These are phyloP conservation scores for Oncorhynchus nerka DNA, from an alignment of 2,113 vertebrate genomes.

Conservation along the genomic window DNA sequence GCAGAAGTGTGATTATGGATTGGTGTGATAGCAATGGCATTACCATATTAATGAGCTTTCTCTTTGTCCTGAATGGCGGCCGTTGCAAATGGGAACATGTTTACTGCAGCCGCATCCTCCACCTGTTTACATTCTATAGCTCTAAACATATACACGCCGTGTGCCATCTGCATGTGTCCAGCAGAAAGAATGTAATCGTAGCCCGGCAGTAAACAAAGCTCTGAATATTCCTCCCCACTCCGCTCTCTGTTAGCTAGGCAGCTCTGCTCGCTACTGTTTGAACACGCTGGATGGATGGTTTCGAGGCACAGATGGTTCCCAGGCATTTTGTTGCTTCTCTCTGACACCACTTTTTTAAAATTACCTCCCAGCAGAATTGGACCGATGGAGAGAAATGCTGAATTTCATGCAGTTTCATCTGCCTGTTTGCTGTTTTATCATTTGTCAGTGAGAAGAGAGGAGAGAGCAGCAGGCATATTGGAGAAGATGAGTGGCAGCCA, in stretches of 20 bases:
- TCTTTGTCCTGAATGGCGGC: constrained; percentile 54
- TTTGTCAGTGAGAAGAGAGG: not conserved
- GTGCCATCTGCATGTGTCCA: constrained; percentile 50
- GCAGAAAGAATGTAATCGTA: constrained; percentile 36
- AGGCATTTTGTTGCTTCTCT: constrained; percentile 10
- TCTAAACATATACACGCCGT: constrained; percentile 57
- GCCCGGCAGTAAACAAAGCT: constrained; percentile 52
- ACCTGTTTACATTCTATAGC: constrained; percentile 21
- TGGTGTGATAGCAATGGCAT: constrained; percentile 43
- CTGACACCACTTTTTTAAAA: constrained; percentile 32
- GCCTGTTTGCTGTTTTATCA: not conserved
- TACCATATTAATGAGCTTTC: constrained; percentile 65
- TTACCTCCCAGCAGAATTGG: constrained; percentile 30
- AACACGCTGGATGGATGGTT: constrained; percentile 45
- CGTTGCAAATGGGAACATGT: not conserved
- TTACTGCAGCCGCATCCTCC: constrained; percentile 10
- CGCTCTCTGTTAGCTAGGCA: not conserved
- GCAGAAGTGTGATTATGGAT: constrained; percentile 40
- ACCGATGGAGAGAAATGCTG: constrained; percentile 16
- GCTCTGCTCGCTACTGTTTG: constrained; percentile 50
- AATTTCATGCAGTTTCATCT: not conserved
- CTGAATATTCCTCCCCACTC: not conserved
- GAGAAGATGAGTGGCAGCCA: constrained; percentile 1
- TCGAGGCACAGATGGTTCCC: constrained; percentile 44
- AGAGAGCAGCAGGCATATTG: not conserved